Percentiles rank a stretch among this genome's conserved stretches.
Evolutionary conservation across 2,888 invertebrate genomes (phyloP).

Genomic region (Harmothoe impar): DNA sequence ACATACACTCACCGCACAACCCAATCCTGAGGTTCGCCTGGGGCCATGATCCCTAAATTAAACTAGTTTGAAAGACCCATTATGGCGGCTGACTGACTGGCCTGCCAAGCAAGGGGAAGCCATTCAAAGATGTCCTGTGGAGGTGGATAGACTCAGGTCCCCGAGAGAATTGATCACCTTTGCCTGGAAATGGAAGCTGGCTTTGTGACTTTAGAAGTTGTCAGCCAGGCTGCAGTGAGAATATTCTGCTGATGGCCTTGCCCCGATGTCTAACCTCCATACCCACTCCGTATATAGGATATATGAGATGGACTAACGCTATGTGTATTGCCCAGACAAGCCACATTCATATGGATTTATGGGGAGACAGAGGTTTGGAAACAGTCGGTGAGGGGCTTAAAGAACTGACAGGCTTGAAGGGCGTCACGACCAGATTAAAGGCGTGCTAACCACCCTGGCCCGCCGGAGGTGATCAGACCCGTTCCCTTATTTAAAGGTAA

Average conservation of each 20-base stretch:
- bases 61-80: slow-evolving; percentile 33
- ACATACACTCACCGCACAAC: neutral
- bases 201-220: slow-evolving; percentile 10
- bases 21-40: neutral
- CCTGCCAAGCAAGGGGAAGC: slow-evolving; percentile 10
- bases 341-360: neutral
- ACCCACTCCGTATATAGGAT: too few species aligned
- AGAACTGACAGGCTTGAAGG: slow-evolving; percentile 30
- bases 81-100: neutral
- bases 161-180: slow-evolving; percentile 13
- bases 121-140: neutral
- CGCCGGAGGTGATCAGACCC: slow-evolving; percentile 13
- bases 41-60: slow-evolving; percentile 34
- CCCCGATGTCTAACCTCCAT: neutral
- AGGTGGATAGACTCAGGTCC: neutral
- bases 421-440: slow-evolving; percentile 11
- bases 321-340: too few species aligned
- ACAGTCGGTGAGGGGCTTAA: neutral
- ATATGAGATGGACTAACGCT: too few species aligned
- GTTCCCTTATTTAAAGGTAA: slow-evolving; percentile 54
- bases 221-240: neutral
- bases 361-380: neutral
- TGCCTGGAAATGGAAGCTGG: slow-evolving; percentile 3
- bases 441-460: neutral
- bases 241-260: slow-evolving; percentile 20